A percentile compares a stretch with the other conserved stretches of the same genome.
These are phyloP conservation scores for Ochotona princeps DNA, from an alignment of 2,113 vertebrate genomes.

Conservation along the genomic window DNA sequence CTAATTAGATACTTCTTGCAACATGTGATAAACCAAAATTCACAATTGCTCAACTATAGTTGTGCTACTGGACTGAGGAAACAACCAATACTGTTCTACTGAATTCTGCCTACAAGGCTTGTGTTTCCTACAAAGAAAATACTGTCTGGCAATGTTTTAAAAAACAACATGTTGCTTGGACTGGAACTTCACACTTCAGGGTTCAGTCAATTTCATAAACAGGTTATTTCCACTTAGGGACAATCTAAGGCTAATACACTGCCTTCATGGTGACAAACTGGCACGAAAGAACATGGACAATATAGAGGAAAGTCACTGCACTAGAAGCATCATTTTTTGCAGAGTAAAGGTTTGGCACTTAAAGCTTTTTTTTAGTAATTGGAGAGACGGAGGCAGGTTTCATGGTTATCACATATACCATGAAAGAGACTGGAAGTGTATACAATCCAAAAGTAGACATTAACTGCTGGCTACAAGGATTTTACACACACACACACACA, in stretches of 20 bases:
- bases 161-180: not conserved
- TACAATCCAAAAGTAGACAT: conserved; percentile 39
- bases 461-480: not conserved
- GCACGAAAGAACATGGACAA: conserved; percentile 54
- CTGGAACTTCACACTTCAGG: conserved; percentile 53
- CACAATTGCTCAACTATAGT: conserved; percentile 69
- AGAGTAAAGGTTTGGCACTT: no score
- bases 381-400: no score
- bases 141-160: conserved; percentile 41
- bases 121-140: conserved; percentile 2
- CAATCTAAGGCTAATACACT: conserved; percentile 66
- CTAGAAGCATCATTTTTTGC: conserved; percentile 26
- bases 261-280: conserved; percentile 53
- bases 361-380: no score
- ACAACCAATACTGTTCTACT: not conserved
- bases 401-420: conserved; percentile 52
- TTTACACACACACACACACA: not conserved
- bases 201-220: conserved; percentile 11
- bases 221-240: conserved; percentile 47
- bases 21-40: conserved; percentile 74
- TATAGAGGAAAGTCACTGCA: conserved; percentile 57
- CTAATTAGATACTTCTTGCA: conserved; percentile 79
- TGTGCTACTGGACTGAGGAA: conserved; percentile 35
- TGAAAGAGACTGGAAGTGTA: conserved; percentile 54
- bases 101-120: not conserved